Base-by-base conservation (phyloP, 2,888 invertebrate species). In the Entomobrya multifasciata region DNA sequence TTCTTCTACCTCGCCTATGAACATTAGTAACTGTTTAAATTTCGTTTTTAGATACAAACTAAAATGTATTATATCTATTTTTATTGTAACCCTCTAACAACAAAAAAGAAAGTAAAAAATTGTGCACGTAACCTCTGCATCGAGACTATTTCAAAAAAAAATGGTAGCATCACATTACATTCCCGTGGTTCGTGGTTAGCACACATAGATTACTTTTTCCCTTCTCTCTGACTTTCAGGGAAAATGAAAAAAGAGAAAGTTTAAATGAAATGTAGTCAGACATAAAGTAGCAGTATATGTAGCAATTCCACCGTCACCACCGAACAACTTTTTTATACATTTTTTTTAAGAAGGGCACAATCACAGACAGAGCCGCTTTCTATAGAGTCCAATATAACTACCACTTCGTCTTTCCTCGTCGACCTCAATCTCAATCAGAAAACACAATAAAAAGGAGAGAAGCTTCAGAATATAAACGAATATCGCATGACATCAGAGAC, bases 351-450 rank as follows among this genome's bases (percentile, higher is more conserved):
- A n/a, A n/a, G 17, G 52, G 52, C 52, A 52, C 52, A 52, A n/a
- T 13, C 52, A 4, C 52, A 13, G 20, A 22, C 22, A 55, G 6
- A 57, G 57, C 57, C 4, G 4, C 4, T 36, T 57, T 20, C 20
- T 11, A 57, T 22, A 57, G 25, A n/a, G n/a, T 17, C 20, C 17
- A 17, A 5, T 27, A 27, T 27, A 20, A 8, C 30, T 30, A 30
- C 22, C 20, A n/a, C 20, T 17, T 4, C 47, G 10, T 70, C 47
- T 25, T 47, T 47, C 70, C 70, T 44, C 47, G 62, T 36, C 80
- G 80, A 80, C 80, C 80, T 80, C 67, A 65, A 67, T 80, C 80
- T 80, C 67, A 65, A 67, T 80, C 80, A 80, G 80, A 70, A 44
- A 44, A 80, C 80, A 80, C 49, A 67, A 67, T 65, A 65, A 55